These are phyloP conservation scores for Tetragonula carbonaria DNA, from an alignment of 2,888 invertebrate species.

Conservation along the genomic window DNA sequence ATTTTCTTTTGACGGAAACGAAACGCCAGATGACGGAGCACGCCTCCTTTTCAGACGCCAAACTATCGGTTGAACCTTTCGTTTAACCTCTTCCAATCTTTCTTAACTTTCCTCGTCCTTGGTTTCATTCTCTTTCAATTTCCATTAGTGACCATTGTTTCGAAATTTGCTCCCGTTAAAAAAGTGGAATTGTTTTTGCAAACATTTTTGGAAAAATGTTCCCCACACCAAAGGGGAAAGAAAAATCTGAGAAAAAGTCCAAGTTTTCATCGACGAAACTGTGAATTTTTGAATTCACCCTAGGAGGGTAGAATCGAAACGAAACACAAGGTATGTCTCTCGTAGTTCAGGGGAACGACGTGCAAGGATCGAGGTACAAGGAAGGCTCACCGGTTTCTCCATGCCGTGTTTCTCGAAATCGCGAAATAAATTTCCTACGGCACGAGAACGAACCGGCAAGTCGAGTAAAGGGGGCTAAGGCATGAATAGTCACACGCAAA, in stretches of 20 bases:
- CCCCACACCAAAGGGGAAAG: background rate
- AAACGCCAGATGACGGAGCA: conserved; percentile 35
- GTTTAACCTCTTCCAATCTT: background rate
- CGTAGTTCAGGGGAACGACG: conserved; percentile 6
- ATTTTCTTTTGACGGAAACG: conserved; percentile 38
- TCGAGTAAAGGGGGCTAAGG: conserved; percentile 7
- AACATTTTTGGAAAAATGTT: background rate
- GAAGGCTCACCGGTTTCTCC: conserved; percentile 5
- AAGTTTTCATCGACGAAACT: background rate
- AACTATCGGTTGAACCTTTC: background rate
- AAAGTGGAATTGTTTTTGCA: background rate
- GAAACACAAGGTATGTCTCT: conserved; percentile 12
- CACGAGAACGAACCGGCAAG: conserved; percentile 27
- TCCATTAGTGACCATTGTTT: background rate
- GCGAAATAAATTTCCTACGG: conserved; percentile 32
- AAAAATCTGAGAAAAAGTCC: background rate
- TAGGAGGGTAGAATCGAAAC: background rate
- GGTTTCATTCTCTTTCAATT: background rate
- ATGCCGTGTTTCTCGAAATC: conserved; percentile 36
- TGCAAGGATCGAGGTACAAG: background rate
- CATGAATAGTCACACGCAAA: conserved; percentile 63
- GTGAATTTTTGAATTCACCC: background rate
- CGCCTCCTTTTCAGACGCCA: conserved; percentile 32
- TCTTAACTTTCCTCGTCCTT: background rate
- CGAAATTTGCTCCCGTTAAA: background rate